phyloP scores from a whole-genome alignment of 2,888 invertebrate species.

The Urechis unicinctus region DNA sequence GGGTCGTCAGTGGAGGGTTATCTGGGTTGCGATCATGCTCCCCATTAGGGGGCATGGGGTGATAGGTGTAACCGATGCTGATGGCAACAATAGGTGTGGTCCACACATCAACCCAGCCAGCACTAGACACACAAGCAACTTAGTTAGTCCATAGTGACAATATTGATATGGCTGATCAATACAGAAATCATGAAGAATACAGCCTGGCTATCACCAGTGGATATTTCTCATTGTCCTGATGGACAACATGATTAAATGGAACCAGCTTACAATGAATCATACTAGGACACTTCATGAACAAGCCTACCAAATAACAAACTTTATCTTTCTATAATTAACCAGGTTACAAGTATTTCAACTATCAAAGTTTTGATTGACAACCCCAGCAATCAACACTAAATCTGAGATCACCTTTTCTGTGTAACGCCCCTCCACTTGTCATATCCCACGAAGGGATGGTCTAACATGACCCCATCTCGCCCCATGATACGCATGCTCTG shows the following conservation, averaged over 20 bases:
- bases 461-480: constrained; percentile 45
- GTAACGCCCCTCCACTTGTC: constrained; percentile 35
- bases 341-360: no score
- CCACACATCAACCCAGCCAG: constrained; percentile 95
- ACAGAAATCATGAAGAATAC: background rate
- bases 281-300: no score
- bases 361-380: no score
- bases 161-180: background rate
- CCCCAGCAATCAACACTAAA: background rate
- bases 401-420: constrained; percentile 51
- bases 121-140: constrained; percentile 28
- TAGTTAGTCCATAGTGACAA: no score
- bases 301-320: no score
- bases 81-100: constrained; percentile 88
- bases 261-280: no score
- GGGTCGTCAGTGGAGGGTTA: constrained; percentile 71
- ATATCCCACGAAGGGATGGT: constrained; percentile 57
- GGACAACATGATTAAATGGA: no score
- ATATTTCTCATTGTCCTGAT: no score
- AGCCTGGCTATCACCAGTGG: background rate
- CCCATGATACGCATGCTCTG: constrained; percentile 81
- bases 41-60: constrained; percentile 67
- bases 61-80: constrained; percentile 83
- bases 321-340: no score
- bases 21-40: constrained; percentile 2